Evolutionary conservation across 2,888 invertebrate species (phyloP), one percentile per base, ranked within the genome.

Genomic region (Drosophila aldrichi): DNA sequence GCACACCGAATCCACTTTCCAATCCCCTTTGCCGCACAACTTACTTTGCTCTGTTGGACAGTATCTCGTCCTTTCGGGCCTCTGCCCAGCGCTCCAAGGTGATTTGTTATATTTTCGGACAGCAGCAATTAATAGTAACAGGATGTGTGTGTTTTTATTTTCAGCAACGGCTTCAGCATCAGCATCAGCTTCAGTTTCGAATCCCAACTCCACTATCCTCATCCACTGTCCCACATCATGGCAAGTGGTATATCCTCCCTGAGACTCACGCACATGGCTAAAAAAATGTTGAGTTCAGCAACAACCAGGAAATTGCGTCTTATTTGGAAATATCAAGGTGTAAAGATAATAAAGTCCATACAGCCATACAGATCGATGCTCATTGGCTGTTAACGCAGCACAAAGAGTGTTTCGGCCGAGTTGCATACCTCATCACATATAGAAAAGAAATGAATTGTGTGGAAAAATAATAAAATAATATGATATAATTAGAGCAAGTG

Each of bases 101-200:
- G 89, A 91, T 91, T 88, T 79, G 90, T 91, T 91, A 91, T 87
- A 84, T 81, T 91, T 90, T 91, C 79, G 83, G 91, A 91, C 91
- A 91, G 91, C 83, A 88, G 90, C 91, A 90, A 91, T 91, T 91
- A 90, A 91, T 89, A 84, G 80, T 77, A 85, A 90, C 90, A 91
- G 89, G 82, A 90, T 41, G 55, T 55, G 54, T 40, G 55, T 32
- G 32, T 32, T 29, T 55, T 25, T 44, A 12, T 56, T 44, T 57
- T 71, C 48, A 29, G 48, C 48, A 77, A 70, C 66, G 41, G 65
- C 38, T 70, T 48, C 77, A 65, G 41, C 59, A 9, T 40, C 41
- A 41, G 41, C 18, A 3, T 41, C 18, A 48, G 41, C 36, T 74
- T 48, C 77, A 20, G 43, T 20, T 10, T 20, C 6, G 18, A 22